Evolutionary conservation across 2,113 vertebrate genomes (phyloP).

Genomic region (Sinocyclocheilus grahami): DNA sequence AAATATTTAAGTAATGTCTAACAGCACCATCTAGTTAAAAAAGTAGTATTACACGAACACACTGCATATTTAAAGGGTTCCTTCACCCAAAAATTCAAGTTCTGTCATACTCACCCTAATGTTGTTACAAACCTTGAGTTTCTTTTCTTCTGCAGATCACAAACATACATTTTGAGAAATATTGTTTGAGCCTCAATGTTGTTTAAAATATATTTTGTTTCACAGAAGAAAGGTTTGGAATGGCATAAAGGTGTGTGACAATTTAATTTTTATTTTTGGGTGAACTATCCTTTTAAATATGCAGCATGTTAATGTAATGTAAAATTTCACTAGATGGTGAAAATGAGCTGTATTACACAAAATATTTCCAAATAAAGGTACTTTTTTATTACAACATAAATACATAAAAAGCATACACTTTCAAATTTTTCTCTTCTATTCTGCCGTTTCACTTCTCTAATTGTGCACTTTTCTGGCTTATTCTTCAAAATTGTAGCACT

Average conservation of each 20-base stretch:
- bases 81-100: neutral
- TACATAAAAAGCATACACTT: neutral
- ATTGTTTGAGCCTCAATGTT: too few species aligned
- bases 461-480: neutral
- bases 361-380: neutral
- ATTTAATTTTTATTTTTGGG: too few species aligned
- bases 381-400: neutral
- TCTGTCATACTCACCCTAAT: neutral
- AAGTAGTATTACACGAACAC: neutral
- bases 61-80: neutral
- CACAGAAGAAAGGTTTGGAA: too few species aligned
- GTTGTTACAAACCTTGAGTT: neutral
- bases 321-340: too few species aligned
- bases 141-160: too few species aligned
- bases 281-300: too few species aligned
- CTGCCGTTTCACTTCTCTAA: neutral
- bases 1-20: neutral
- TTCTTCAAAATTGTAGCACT: neutral
- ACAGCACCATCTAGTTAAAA: neutral
- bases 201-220: too few species aligned
- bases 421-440: neutral
- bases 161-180: too few species aligned
- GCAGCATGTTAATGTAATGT: too few species aligned
- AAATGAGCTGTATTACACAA: too few species aligned
- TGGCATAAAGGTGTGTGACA: too few species aligned